These are phyloP conservation scores for Drosophila elegans DNA, from an alignment of 1,140 invertebrate genomes.

Conservation along the genomic window DNA sequence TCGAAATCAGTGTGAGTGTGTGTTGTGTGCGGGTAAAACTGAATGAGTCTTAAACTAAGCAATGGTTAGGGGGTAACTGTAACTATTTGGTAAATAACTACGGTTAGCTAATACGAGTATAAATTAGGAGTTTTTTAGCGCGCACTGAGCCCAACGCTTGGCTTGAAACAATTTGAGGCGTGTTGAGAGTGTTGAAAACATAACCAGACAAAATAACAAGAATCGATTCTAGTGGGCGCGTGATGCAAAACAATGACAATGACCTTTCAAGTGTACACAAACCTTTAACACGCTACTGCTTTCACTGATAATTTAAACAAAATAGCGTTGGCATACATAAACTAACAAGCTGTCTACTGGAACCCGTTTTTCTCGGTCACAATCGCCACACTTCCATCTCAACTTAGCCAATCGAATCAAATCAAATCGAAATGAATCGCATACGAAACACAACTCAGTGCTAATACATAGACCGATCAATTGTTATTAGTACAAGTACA, in stretches of 20 bases:
- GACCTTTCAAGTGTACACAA: slow-evolving; percentile 38
- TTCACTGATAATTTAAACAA: slow-evolving; percentile 42
- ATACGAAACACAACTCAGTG: slow-evolving; percentile 64
- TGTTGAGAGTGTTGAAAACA: slow-evolving; percentile 32
- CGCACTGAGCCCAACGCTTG: slow-evolving; percentile 55
- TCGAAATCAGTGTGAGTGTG: slow-evolving; percentile 22
- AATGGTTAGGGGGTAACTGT: slow-evolving; percentile 60
- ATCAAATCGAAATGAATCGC: slow-evolving; percentile 50
- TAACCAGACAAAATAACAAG: slow-evolving; percentile 57
- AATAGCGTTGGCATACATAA: slow-evolving; percentile 27
- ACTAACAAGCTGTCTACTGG: slow-evolving; percentile 54
- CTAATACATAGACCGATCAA: slow-evolving; percentile 61
- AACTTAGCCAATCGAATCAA: slow-evolving; percentile 59
- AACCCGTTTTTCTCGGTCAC: slow-evolving; percentile 33
- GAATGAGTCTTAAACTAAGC: slow-evolving; percentile 63
- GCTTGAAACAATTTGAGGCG: slow-evolving; percentile 41
- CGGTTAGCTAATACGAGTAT: slow-evolving; percentile 45
- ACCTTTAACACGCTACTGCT: slow-evolving; percentile 56
- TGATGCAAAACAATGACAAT: slow-evolving; percentile 43
- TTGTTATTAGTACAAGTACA: slow-evolving; percentile 53
- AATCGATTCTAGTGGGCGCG: slow-evolving; percentile 22
- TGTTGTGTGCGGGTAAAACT: slow-evolving; percentile 43
- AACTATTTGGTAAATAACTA: slow-evolving; percentile 56
- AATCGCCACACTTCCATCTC: slow-evolving; percentile 25
- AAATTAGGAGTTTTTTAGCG: slow-evolving; percentile 51